phyloP scores from a whole-genome alignment of 2,113 vertebrate species.

The Psettodes erumei region DNA sequence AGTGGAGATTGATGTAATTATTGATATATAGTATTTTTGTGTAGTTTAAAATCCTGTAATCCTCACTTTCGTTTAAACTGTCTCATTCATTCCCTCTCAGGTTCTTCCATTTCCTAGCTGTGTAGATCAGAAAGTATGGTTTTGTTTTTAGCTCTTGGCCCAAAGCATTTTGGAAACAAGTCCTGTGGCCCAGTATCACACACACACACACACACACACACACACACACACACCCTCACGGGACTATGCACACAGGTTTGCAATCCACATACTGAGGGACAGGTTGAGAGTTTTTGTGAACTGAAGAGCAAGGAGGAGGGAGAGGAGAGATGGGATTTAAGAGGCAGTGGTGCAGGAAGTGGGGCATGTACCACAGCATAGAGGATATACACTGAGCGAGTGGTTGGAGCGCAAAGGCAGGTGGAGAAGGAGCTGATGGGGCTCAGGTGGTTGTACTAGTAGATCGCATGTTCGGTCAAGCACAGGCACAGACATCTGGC shows the following conservation, averaged over 20 bases:
- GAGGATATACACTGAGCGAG: constrained; percentile 8
- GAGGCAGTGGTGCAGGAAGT: constrained; percentile 45
- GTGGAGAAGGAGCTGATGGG: neutral
- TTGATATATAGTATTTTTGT: constrained; percentile 4
- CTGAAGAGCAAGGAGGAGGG: constrained; percentile 19
- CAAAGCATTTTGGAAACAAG: too few species aligned
- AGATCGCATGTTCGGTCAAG: constrained; percentile 11
- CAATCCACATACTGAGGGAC: constrained; percentile 30
- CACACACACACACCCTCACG: neutral
- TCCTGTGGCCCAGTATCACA: too few species aligned
- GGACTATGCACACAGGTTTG: constrained; percentile 14
- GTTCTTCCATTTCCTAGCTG: constrained; percentile 14
- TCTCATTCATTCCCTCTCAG: neutral
- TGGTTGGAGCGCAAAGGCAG: constrained; percentile 7
- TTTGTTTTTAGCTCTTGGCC: constrained; percentile 32
- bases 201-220: neutral
- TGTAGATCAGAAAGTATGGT: constrained; percentile 39
- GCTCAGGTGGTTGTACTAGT: constrained; percentile 21
- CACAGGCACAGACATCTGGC: constrained; percentile 1
- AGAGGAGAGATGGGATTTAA: constrained; percentile 34
- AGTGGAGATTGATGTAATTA: constrained; percentile 23
- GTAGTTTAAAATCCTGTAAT: neutral
- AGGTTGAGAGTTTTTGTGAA: constrained; percentile 19
- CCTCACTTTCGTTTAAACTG: neutral
- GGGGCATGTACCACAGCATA: constrained; percentile 23